These are phyloP conservation scores for Diabrotica balteata DNA, from an alignment of 2,888 invertebrate genomes.

Conservation along the genomic window DNA sequence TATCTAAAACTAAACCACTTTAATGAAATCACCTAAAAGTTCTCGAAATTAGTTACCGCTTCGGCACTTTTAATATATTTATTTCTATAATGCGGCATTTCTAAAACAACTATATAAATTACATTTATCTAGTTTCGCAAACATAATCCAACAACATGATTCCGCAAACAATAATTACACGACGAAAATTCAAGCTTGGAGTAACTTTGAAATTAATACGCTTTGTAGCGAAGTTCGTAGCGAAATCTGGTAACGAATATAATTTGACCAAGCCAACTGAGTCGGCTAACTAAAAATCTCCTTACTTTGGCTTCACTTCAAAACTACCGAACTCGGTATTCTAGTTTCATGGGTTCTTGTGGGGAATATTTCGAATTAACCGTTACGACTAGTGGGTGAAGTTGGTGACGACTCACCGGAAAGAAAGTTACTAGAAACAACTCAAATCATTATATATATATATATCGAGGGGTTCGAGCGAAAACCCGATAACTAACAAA, in stretches of 20 bases:
- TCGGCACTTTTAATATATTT: too few species aligned
- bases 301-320: constrained; percentile 20
- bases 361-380: constrained; percentile 11
- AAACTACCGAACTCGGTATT: constrained; percentile 23
- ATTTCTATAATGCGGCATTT: too few species aligned
- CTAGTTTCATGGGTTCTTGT: constrained; percentile 8
- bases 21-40: too few species aligned
- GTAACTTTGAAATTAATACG: constrained; percentile 31
- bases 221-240: constrained; percentile 25
- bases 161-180: constrained; percentile 18
- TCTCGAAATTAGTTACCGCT: too few species aligned
- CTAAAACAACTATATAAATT: not conserved
- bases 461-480: too few species aligned
- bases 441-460: too few species aligned
- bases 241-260: constrained; percentile 30
- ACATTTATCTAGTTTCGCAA: constrained; percentile 3
- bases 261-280: constrained; percentile 26
- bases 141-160: not conserved
- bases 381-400: not conserved
- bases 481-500: too few species aligned
- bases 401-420: too few species aligned
- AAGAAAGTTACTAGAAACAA: too few species aligned
- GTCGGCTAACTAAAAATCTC: constrained; percentile 28
- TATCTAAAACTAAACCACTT: too few species aligned
- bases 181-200: constrained; percentile 20